Evolutionary conservation across 2,797 vertebrate genomes (phyloP).

Genomic region (Distichodus sexfasciatus): DNA sequence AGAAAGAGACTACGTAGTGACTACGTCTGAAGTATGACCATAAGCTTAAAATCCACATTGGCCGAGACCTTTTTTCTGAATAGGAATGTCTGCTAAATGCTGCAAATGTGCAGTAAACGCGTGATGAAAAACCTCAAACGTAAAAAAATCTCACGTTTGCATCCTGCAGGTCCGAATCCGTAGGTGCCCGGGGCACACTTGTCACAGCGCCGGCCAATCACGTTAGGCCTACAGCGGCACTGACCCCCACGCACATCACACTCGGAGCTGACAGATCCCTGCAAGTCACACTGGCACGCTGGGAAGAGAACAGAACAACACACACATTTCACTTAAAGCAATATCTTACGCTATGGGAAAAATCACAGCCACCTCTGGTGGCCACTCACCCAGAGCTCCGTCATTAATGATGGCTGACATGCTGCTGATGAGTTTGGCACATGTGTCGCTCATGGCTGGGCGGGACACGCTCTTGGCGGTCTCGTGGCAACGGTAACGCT

Average conservation of each 20-base stretch:
- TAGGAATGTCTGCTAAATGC: too few species aligned
- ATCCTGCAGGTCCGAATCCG: constrained; percentile 86
- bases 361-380: not conserved
- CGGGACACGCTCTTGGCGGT: constrained; percentile 73
- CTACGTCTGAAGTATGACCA: too few species aligned
- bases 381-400: constrained; percentile 82
- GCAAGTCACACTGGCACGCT: constrained; percentile 90
- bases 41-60: too few species aligned
- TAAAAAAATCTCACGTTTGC: constrained; percentile 77
- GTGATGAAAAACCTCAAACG: too few species aligned
- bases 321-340: not conserved
- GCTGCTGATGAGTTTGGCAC: constrained; percentile 85
- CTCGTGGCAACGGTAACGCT: constrained; percentile 87
- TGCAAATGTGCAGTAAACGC: too few species aligned
- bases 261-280: constrained; percentile 87
- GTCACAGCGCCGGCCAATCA: constrained; percentile 84
- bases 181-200: constrained; percentile 85
- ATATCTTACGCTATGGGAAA: not conserved
- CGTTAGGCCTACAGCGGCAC: constrained; percentile 85
- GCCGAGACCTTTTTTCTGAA: too few species aligned
- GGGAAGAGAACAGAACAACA: constrained; percentile 21
- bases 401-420: constrained; percentile 86
- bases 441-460: constrained; percentile 76
- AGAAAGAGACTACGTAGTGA: too few species aligned
- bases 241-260: constrained; percentile 88